Evolutionary conservation across 2,113 vertebrate genomes (phyloP).

Genomic region (Dascyllus trimaculatus): DNA sequence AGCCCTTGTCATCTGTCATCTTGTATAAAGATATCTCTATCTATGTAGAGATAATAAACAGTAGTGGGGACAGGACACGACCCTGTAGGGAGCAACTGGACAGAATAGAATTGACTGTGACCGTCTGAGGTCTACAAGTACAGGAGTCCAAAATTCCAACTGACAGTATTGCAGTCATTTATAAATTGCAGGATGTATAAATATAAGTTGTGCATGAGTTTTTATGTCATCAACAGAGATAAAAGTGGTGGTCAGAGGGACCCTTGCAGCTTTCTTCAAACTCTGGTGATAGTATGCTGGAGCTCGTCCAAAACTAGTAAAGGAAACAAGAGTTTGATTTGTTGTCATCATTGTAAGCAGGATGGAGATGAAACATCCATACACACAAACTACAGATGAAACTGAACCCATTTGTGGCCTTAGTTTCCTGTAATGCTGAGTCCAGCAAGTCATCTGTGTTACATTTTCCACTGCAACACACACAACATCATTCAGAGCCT

Average conservation of each 20-base stretch:
- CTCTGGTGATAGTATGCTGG: background rate
- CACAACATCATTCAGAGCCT: background rate
- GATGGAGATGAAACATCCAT: background rate
- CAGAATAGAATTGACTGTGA: no score
- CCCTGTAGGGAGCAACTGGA: no score
- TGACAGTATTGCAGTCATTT: background rate
- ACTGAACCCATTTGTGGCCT: background rate
- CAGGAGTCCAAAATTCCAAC: background rate
- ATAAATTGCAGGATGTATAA: no score
- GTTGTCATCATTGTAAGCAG: background rate
- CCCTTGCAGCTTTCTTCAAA: background rate
- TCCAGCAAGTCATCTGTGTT: constrained; percentile 2
- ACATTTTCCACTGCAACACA: constrained; percentile 26
- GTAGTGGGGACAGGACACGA: no score
- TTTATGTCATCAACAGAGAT: background rate
- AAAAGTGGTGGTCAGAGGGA: background rate
- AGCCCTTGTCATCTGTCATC: no score
- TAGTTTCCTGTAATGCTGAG: constrained; percentile 6
- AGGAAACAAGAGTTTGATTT: background rate
- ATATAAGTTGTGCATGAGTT: background rate
- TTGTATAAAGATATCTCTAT: no score
- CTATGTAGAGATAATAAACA: no score
- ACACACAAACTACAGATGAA: background rate
- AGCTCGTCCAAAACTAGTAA: background rate
- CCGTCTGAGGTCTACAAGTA: no score